Conservation (phyloP, 2,113 vertebrate species). For the zebrafish (Danio rerio) region GRCz12tu NC_133177.1:28777501-28778000, state of each 20-base stretch:
- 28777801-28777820: neutral
- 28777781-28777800: neutral
- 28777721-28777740: neutral
- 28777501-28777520: constrained; percentile 11
- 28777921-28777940: too few relatives aligned
- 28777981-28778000: too few relatives aligned
- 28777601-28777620: constrained; percentile 4
- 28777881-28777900: too few relatives aligned
- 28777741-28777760: neutral
- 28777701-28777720: neutral
- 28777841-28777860: neutral
- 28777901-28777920: too few relatives aligned
- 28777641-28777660: neutral
- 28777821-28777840: neutral
- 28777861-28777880: too few relatives aligned
- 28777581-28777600: neutral
- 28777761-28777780: neutral
- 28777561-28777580: constrained; percentile 35
- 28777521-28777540: neutral
- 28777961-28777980: too few relatives aligned
- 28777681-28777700: neutral
- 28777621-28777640: neutral
- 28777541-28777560: neutral
- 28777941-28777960: too few relatives aligned
- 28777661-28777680: neutral